These are phyloP conservation scores for Lysiphlebus fabarum DNA, from an alignment of 1,140 invertebrate genomes.

Conservation along the genomic window DNA sequence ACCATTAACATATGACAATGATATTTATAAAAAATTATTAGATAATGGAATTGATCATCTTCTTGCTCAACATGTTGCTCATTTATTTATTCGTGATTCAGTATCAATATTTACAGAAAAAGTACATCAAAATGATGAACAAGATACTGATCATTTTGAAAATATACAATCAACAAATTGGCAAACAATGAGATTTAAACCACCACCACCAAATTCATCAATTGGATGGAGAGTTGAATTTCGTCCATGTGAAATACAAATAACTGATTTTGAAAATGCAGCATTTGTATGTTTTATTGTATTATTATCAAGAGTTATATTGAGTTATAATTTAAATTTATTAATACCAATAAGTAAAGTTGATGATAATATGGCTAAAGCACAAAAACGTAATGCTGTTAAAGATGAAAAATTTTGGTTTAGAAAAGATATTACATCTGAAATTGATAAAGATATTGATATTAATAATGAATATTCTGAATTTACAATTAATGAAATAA, in stretches of 20 bases:
- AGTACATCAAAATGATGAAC: constrained; percentile 87
- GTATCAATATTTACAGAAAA: constrained; percentile 95
- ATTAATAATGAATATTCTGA: constrained; percentile 59
- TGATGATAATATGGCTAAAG: constrained; percentile 96
- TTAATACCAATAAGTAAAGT: constrained; percentile 98
- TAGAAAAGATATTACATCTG: constrained; percentile 71
- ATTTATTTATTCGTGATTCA: constrained; percentile 97
- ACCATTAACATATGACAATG: constrained; percentile 80
- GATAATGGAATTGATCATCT: constrained; percentile 87
- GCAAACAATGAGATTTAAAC: constrained; percentile 99
- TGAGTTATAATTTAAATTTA: constrained; percentile 95
- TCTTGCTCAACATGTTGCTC: constrained; percentile 92
- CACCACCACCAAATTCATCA: constrained; percentile 88
- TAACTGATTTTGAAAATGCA: constrained; percentile 99
- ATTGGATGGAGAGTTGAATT: constrained; percentile 99
- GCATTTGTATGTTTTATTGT: constrained; percentile 99
- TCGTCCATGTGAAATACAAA: constrained; percentile 95
- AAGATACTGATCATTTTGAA: constrained; percentile 99
- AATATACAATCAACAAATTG: constrained; percentile 99
- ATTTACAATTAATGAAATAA: constrained; percentile 93
- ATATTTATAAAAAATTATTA: constrained; percentile 76
- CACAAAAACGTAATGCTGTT: constrained; percentile 87
- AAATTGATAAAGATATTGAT: constrained; percentile 41
- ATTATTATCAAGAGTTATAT: constrained; percentile 90
- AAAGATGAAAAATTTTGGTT: constrained; percentile 87